phyloP scores from a whole-genome alignment of 37 sponge, comb jelly and placozoan species.

The Dysidea cf. avara region DNA sequence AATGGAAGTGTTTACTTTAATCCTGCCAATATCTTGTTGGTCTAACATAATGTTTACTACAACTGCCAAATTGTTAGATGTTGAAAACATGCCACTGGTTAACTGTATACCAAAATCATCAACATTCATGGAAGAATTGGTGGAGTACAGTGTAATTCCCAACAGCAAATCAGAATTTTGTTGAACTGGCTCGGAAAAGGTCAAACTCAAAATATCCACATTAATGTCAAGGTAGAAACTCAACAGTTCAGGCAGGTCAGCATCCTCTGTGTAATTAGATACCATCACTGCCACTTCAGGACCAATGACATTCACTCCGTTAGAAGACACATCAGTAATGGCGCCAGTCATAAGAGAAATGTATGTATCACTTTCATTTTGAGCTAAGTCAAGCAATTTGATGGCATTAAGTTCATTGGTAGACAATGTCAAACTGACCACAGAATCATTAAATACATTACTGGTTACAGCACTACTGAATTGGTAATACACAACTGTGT shows the following conservation, averaged over 20 bases:
- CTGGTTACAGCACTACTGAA: constrained; percentile 44
- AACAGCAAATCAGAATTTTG: constrained; percentile 25
- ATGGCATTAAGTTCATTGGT: constrained; percentile 60
- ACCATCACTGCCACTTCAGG: constrained; percentile 48
- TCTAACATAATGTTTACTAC: constrained; percentile 42
- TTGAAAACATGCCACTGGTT: constrained; percentile 42
- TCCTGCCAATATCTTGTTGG: constrained; percentile 45
- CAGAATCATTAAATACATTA: constrained; percentile 11
- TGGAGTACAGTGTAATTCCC: constrained; percentile 28
- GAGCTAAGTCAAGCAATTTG: constrained; percentile 53
- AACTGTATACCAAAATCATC: constrained; percentile 25
- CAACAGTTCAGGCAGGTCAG: constrained; percentile 36
- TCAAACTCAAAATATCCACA: constrained; percentile 44
- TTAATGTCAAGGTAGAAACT: constrained; percentile 73
- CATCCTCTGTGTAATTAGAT: constrained; percentile 38
- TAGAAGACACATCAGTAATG: constrained; percentile 70
- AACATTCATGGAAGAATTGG: constrained; percentile 34
- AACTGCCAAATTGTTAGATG: constrained; percentile 7
- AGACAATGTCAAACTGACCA: constrained; percentile 37
- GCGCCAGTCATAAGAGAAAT: constrained; percentile 54
- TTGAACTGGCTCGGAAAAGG: constrained; percentile 74
- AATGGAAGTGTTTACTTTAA: constrained; percentile 59
- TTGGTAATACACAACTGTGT: constrained; percentile 20
- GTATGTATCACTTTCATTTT: constrained; percentile 32
- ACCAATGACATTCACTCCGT: constrained; percentile 28